Conservation (phyloP, 2,113 vertebrate genomes). For the Diphyllodes magnificus region DNA sequence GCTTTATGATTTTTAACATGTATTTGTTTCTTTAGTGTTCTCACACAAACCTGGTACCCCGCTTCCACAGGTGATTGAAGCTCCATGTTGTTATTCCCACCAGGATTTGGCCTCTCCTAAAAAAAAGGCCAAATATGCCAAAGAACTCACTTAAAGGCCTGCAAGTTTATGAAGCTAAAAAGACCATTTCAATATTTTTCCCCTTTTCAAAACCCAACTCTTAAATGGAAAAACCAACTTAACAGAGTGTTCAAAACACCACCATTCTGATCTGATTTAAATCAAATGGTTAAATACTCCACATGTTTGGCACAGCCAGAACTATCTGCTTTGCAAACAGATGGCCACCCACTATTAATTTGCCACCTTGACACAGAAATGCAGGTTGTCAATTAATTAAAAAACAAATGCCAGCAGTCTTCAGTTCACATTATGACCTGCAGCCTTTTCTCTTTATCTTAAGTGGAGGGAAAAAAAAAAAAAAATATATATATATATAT, state of each 20-base stretch:
- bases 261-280: not conserved
- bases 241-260: not conserved
- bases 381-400: constrained; percentile 45
- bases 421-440: not conserved
- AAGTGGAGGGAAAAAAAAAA: not conserved
- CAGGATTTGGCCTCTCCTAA: not conserved
- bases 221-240: not conserved
- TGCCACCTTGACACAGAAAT: constrained; percentile 41
- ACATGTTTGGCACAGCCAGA: not conserved
- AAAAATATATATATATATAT: not conserved
- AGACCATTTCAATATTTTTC: not conserved
- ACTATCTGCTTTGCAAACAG: constrained; percentile 14
- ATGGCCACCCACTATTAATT: constrained; percentile 32
- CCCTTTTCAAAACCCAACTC: not conserved
- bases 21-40: not conserved
- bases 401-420: not conserved
- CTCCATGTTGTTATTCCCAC: not conserved
- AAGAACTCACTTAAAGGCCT: not conserved
- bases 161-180: not conserved
- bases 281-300: not conserved
- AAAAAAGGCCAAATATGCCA: not conserved
- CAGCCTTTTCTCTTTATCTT: not conserved
- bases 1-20: not conserved
- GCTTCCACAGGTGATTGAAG: not conserved
- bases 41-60: not conserved